Evolutionary conservation across 2,888 invertebrate genomes (phyloP).

Genomic region (Lepidocyrtoides sp.): DNA sequence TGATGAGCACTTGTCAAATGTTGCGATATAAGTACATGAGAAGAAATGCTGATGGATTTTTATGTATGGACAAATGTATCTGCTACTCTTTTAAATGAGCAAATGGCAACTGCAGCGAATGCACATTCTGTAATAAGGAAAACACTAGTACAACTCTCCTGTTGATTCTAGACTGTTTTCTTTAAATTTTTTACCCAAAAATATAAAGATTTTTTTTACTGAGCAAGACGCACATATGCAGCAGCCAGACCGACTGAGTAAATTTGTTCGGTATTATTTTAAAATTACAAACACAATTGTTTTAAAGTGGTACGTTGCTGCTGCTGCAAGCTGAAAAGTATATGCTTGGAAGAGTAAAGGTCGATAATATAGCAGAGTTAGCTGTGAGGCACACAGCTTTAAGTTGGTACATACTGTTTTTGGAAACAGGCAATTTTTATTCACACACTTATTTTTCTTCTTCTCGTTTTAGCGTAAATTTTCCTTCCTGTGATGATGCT

Average conservation of each 20-base stretch:
- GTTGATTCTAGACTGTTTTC: slow-evolving; percentile 37
- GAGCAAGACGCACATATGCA: neutral
- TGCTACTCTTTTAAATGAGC: neutral
- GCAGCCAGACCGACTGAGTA: neutral
- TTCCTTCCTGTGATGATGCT: slow-evolving; percentile 11
- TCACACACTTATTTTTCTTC: slow-evolving; percentile 38
- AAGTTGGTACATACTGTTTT: neutral
- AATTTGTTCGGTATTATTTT: neutral
- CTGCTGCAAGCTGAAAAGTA: neutral
- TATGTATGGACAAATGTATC: neutral
- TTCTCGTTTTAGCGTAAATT: slow-evolving; percentile 14
- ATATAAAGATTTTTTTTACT: neutral
- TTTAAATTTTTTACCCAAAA: neutral
- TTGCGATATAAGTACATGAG: neutral
- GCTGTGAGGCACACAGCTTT: neutral
- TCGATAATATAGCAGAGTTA: too few relatives aligned
- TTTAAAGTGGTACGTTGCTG: neutral
- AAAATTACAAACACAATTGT: neutral
- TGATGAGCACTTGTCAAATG: slow-evolving; percentile 2
- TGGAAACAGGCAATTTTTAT: slow-evolving; percentile 54
- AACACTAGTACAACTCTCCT: slow-evolving; percentile 1
- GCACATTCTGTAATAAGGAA: neutral
- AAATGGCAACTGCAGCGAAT: neutral
- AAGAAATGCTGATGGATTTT: neutral
- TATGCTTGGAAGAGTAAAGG: neutral